Evolutionary conservation across 2,113 vertebrate genomes (phyloP).

Genomic region (Rhadina sibilatrix): DNA sequence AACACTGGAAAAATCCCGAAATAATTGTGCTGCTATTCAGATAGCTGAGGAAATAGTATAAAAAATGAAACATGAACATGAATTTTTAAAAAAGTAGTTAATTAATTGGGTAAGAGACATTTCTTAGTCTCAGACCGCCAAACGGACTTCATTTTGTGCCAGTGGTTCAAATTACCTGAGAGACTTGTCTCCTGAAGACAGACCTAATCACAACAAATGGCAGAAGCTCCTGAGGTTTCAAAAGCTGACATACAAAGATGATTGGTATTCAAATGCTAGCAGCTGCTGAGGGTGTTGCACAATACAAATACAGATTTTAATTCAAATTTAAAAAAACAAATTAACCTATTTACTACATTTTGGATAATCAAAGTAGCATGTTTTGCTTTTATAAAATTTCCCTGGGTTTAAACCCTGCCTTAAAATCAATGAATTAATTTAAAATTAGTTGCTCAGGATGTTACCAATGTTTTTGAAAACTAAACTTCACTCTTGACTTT

Average conservation of each 20-base stretch:
- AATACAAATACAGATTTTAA: conserved; percentile 61
- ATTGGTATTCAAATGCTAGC: conserved; percentile 55
- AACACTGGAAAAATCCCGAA: neutral
- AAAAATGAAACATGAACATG: conserved; percentile 7
- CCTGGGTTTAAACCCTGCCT: neutral
- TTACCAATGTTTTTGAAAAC: neutral
- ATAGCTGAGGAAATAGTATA: conserved; percentile 21
- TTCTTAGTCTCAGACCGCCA: conserved; percentile 59
- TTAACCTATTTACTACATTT: conserved; percentile 37
- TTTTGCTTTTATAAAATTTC: conserved; percentile 22
- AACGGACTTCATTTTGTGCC: conserved; percentile 43
- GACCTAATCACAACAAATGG: conserved; percentile 67
- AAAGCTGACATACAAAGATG: conserved; percentile 36
- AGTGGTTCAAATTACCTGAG: conserved; percentile 60
- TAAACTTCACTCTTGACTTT: neutral
- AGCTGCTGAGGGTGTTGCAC: neutral
- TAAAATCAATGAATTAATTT: neutral
- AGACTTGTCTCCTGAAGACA: conserved; percentile 70
- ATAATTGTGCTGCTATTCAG: neutral
- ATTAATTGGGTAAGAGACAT: conserved; percentile 57
- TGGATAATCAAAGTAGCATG: conserved; percentile 31
- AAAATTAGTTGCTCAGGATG: neutral
- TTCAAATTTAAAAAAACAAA: conserved; percentile 65
- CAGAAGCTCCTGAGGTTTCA: conserved; percentile 34
- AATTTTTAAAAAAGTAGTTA: conserved; percentile 38